phyloP scores from a whole-genome alignment of 1,140 invertebrate species.

The Drosophila azteca region DNA sequence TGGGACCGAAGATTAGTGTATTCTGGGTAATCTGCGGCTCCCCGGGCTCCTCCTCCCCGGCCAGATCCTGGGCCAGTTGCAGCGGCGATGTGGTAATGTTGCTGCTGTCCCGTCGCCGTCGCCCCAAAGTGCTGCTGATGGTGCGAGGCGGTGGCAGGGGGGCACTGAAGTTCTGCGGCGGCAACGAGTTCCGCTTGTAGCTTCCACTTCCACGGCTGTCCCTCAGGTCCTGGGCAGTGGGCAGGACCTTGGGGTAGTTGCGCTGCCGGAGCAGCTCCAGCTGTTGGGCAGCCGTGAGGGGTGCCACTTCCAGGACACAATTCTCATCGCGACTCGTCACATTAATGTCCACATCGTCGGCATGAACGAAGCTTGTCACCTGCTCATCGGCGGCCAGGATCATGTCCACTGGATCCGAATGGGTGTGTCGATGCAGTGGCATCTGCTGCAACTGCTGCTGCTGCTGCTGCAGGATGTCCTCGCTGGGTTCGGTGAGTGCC shows the following conservation, averaged over 20 bases:
- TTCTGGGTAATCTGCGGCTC: constrained; percentile 84
- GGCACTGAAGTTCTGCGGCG: constrained; percentile 83
- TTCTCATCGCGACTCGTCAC: constrained; percentile 87
- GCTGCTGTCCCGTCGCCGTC: constrained; percentile 71
- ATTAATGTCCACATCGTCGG: constrained; percentile 87
- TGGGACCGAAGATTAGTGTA: constrained; percentile 85
- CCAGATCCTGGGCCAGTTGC: constrained; percentile 83
- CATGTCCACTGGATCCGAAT: constrained; percentile 88
- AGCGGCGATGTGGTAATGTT: constrained; percentile 83
- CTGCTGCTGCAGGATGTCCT: constrained; percentile 40
- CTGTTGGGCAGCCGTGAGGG: constrained; percentile 88
- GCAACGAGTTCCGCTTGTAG: constrained; percentile 71
- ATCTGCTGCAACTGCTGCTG: constrained; percentile 60
- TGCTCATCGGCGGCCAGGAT: constrained; percentile 83
- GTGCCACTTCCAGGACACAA: constrained; percentile 43
- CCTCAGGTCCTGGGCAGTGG: constrained; percentile 83
- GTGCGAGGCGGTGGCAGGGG: constrained; percentile 85
- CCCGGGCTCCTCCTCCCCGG: constrained; percentile 66
- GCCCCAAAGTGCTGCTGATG: constrained; percentile 85
- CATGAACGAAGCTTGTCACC: constrained; percentile 84
- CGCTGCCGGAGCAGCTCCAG: constrained; percentile 89
- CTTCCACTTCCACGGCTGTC: constrained; percentile 8
- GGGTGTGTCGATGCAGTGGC: constrained; percentile 87
- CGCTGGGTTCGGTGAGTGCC: constrained; percentile 68
- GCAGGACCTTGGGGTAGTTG: constrained; percentile 92